Conservation (phyloP, 2,888 invertebrate genomes). For the Synanthedon vespiformis region DNA sequence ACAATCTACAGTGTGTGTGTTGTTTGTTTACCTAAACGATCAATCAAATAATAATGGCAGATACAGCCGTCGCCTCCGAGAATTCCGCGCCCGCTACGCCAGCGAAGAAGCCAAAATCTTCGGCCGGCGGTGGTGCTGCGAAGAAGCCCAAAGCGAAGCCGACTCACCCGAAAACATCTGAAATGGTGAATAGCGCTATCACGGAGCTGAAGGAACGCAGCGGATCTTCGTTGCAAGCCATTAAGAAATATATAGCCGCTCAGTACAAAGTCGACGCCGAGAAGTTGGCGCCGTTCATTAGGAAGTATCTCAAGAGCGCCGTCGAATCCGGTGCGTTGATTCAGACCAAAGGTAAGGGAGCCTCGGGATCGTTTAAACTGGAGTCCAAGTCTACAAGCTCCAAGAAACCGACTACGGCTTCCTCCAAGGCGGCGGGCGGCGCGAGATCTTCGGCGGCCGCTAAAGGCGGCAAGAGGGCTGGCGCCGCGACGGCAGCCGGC, state of each 20-base stretch:
- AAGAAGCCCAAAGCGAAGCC: constrained; percentile 38
- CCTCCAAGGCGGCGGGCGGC: too few species aligned
- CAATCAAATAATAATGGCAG: too few species aligned
- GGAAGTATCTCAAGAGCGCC: constrained; percentile 36
- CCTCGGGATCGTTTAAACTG: constrained; percentile 47
- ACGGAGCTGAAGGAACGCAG: constrained; percentile 35
- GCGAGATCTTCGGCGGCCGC: too few species aligned
- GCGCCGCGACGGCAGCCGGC: too few species aligned
- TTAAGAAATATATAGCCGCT: constrained; percentile 44
- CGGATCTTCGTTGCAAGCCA: constrained; percentile 47
- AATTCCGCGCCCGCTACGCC: constrained; percentile 25
- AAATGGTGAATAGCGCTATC: constrained; percentile 43
- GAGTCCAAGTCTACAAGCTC: constrained; percentile 14
- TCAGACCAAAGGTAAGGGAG: constrained; percentile 47
- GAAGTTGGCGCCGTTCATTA: constrained; percentile 38
- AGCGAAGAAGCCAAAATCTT: constrained; percentile 24
- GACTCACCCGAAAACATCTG: constrained; percentile 31
- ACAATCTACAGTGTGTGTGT: too few species aligned
- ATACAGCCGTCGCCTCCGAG: too few species aligned
- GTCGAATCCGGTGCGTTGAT: constrained; percentile 41
- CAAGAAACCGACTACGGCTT: too few species aligned
- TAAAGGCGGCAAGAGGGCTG: too few species aligned
- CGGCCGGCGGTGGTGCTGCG: constrained; percentile 10
- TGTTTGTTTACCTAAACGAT: too few species aligned
- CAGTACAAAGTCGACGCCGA: constrained; percentile 34